Conservation (phyloP, 1,140 invertebrate genomes). For the Heliothis subflexa region DNA sequence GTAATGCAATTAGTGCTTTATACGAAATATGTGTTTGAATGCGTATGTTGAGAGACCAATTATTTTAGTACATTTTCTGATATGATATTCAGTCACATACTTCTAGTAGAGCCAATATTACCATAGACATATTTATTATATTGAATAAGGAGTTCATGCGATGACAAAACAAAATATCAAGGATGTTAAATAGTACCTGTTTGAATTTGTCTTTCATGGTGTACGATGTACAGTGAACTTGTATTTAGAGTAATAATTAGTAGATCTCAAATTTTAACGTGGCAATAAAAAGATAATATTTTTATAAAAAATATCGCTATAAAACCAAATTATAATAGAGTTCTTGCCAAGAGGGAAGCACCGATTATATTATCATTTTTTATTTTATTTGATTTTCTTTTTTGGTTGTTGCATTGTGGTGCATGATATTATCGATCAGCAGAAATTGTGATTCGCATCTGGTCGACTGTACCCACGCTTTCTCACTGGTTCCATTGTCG, state of each 20-base stretch:
- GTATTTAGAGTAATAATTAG: constrained; percentile 50
- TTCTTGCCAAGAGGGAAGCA: constrained; percentile 41
- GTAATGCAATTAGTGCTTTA: not conserved
- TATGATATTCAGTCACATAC: constrained; percentile 30
- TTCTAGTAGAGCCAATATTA: constrained; percentile 30
- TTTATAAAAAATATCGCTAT: constrained; percentile 46
- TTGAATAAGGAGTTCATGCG: constrained; percentile 32
- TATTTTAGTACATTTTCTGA: constrained; percentile 30
- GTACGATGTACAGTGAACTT: constrained; percentile 40
- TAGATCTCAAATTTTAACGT: constrained; percentile 54
- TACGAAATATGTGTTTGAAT: constrained; percentile 33
- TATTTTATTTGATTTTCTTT: constrained; percentile 23
- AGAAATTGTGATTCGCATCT: constrained; percentile 9
- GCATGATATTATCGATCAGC: constrained; percentile 2
- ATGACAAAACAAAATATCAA: constrained; percentile 37
- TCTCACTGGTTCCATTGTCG: constrained; percentile 12
- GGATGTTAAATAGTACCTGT: constrained; percentile 50
- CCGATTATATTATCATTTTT: constrained; percentile 22
- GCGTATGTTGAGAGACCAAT: constrained; percentile 32
- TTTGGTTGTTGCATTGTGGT: not conserved
- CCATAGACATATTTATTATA: constrained; percentile 10
- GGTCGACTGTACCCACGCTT: constrained; percentile 9
- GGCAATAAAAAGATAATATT: constrained; percentile 54
- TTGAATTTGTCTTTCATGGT: constrained; percentile 38
- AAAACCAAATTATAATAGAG: constrained; percentile 43